phyloP scores from a whole-genome alignment of 2,113 vertebrate genomes.

The Sinocyclocheilus rhinocerous region DNA sequence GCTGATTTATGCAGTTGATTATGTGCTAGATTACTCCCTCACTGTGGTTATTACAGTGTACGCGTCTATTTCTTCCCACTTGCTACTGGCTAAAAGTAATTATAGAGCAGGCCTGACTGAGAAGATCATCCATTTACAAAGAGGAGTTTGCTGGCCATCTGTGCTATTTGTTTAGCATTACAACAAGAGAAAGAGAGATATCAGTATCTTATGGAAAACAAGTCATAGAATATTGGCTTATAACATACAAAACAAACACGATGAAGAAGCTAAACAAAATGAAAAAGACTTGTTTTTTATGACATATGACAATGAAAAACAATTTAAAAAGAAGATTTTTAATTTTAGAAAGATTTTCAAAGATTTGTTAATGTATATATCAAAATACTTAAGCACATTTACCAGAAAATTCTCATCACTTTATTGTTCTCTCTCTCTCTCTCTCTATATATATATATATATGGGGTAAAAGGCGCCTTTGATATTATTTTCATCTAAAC shows the following conservation, averaged over 20 bases:
- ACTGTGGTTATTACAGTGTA: slow-evolving; percentile 35
- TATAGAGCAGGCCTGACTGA: slow-evolving; percentile 36
- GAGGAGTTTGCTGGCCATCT: slow-evolving; percentile 51
- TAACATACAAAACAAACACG: not conserved
- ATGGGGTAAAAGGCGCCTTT: too few relatives aligned
- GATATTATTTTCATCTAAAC: too few relatives aligned
- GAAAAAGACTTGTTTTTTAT: not conserved
- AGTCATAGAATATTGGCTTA: not conserved
- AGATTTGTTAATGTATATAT: too few relatives aligned
- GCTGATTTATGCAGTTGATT: slow-evolving; percentile 51
- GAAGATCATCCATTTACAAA: slow-evolving; percentile 42
- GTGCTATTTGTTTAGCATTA: slow-evolving; percentile 22
- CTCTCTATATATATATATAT: too few relatives aligned
- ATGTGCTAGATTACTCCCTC: slow-evolving; percentile 37
- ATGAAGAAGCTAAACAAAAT: not conserved
- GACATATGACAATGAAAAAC: not conserved
- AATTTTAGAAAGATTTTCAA: too few relatives aligned
- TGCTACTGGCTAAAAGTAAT: slow-evolving; percentile 53
- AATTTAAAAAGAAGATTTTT: too few relatives aligned
- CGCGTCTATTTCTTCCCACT: slow-evolving; percentile 32
- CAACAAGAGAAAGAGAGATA: not conserved
- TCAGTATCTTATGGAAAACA: not conserved
- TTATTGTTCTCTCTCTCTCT: too few relatives aligned
- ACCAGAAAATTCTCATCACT: too few relatives aligned
- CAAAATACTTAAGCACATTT: too few relatives aligned